Evolutionary conservation across 2,888 invertebrate species (phyloP).

Genomic region (Dysmachus trigonus): DNA sequence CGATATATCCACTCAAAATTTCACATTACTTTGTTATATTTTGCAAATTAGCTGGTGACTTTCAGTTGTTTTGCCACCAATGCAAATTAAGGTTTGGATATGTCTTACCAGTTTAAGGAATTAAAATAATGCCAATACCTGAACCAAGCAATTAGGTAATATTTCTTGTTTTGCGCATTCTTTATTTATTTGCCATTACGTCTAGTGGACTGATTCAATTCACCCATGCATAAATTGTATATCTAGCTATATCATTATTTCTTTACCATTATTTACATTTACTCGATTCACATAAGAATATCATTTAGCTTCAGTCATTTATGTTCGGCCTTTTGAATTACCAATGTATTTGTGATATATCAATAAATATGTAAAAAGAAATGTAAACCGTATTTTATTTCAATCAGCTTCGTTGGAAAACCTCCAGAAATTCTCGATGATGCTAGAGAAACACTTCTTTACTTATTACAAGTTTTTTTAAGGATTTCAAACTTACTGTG

Average conservation of each 20-base stretch:
- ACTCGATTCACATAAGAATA: not conserved
- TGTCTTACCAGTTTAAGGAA: not conserved
- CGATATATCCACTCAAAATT: not conserved
- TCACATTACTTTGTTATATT: not conserved
- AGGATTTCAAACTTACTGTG: too few relatives aligned
- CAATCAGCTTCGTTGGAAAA: too few relatives aligned
- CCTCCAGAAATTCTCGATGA: too few relatives aligned
- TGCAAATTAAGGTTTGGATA: not conserved
- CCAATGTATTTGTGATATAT: slow-evolving; percentile 42
- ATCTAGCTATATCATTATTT: not conserved
- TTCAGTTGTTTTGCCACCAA: not conserved
- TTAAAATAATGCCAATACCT: not conserved
- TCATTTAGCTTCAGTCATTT: not conserved
- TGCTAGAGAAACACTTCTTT: too few relatives aligned
- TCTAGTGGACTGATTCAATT: not conserved
- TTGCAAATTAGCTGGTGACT: not conserved
- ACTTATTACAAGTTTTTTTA: too few relatives aligned
- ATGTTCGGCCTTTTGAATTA: slow-evolving; percentile 18
- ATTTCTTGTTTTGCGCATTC: not conserved
- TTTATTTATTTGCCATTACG: not conserved
- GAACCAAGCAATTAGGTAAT: not conserved
- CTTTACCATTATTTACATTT: not conserved
- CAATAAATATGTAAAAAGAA: slow-evolving; percentile 38
- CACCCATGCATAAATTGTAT: not conserved
- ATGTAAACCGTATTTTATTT: not conserved